phyloP scores from a whole-genome alignment of 2,888 invertebrate genomes.

The Nysson spinosus region DNA sequence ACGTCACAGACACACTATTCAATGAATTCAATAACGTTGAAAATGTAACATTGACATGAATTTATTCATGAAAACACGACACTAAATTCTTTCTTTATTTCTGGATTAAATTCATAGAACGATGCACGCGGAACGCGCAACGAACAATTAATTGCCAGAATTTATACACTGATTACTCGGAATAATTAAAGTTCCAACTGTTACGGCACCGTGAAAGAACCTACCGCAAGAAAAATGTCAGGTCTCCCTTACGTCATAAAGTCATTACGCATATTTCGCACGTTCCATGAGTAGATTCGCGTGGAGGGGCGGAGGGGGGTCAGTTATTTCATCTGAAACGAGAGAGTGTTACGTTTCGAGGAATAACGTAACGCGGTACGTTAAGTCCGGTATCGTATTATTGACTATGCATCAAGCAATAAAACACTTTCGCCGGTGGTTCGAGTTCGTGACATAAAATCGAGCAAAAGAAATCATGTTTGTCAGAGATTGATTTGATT shows the following conservation, averaged over 20 bases:
- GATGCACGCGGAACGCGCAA: neutral
- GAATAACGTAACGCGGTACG: no score
- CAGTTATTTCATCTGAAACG: no score
- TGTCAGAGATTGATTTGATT: conserved; percentile 23
- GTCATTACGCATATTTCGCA: conserved; percentile 9
- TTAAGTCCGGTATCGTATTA: conserved; percentile 9
- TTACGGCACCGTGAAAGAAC: conserved; percentile 24
- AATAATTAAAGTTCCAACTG: conserved; percentile 27
- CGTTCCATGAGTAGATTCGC: neutral
- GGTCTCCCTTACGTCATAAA: conserved; percentile 28
- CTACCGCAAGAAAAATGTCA: conserved; percentile 16
- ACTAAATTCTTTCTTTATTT: no score
- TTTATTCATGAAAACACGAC: no score
- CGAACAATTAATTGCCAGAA: conserved; percentile 13
- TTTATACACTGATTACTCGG: conserved; percentile 31
- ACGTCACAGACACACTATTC: no score
- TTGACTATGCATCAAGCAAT: conserved; percentile 13
- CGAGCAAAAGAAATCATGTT: conserved; percentile 12
- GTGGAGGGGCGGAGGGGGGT: neutral
- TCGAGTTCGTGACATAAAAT: conserved; percentile 5
- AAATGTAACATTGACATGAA: no score
- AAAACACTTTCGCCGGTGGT: conserved; percentile 30
- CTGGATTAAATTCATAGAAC: no score
- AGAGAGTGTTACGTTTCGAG: no score
- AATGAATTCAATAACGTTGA: no score